Conservation (phyloP, 2,888 invertebrate genomes). For the Polia nebulosa region DNA sequence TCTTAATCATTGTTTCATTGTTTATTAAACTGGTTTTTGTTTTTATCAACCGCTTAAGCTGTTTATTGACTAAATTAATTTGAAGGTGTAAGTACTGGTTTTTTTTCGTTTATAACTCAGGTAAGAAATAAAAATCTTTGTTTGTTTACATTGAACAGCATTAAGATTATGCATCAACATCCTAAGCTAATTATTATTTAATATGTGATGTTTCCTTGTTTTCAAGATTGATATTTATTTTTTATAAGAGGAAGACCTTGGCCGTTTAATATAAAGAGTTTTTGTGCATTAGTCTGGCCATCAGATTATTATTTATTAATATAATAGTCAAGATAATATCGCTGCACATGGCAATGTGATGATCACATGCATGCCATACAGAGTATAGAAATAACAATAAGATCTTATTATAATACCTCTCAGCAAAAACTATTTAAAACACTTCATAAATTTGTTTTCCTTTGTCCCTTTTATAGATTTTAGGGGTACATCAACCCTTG, state of each 20-base stretch:
- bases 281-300: conserved; percentile 11
- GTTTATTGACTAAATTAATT: too few relatives aligned
- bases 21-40: too few relatives aligned
- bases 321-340: conserved; percentile 6
- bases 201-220: conserved; percentile 5
- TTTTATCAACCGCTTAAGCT: too few relatives aligned
- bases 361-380: conserved; percentile 21
- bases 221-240: conserved; percentile 15
- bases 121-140: too few relatives aligned
- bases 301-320: not conserved
- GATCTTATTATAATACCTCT: conserved; percentile 8
- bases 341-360: conserved; percentile 23
- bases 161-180: not conserved
- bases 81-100: too few relatives aligned
- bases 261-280: conserved; percentile 12
- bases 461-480: conserved; percentile 10
- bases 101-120: too few relatives aligned
- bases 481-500: conserved; percentile 11
- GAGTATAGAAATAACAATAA: conserved; percentile 18
- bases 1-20: too few relatives aligned
- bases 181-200: not conserved
- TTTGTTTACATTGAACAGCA: too few relatives aligned
- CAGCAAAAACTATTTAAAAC: conserved; percentile 8
- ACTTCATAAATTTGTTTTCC: conserved; percentile 2
- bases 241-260: conserved; percentile 6